These are phyloP conservation scores for Ectemnius continuus DNA, from an alignment of 2,888 invertebrate genomes.

Conservation along the genomic window DNA sequence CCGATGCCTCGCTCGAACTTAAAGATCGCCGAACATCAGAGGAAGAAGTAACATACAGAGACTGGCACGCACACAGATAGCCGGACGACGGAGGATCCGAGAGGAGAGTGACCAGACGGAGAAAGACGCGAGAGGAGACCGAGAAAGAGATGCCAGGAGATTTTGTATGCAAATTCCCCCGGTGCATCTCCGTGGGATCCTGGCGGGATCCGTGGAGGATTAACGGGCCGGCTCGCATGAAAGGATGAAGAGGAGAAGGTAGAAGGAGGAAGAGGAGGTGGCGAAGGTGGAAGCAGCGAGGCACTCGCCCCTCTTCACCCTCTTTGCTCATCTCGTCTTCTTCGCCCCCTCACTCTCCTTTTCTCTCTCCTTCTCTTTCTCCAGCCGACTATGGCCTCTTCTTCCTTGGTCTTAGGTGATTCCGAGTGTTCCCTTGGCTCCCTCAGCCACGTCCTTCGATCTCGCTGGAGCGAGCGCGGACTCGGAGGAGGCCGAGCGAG, in stretches of 20 bases:
- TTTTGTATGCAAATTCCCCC: slow-evolving; percentile 78
- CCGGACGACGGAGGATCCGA: slow-evolving; percentile 11
- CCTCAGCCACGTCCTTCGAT: slow-evolving; percentile 42
- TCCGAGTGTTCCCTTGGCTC: slow-evolving; percentile 1
- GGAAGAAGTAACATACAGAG: slow-evolving; percentile 29
- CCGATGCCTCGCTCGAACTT: slow-evolving; percentile 64
- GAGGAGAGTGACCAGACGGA: slow-evolving; percentile 67
- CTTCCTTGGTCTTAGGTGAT: not conserved
- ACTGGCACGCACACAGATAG: slow-evolving; percentile 4
- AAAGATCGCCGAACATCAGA: slow-evolving; percentile 57
- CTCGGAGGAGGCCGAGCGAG: slow-evolving; percentile 51
- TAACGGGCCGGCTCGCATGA: slow-evolving; percentile 78
- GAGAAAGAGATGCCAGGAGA: slow-evolving; percentile 73
- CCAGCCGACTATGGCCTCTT: slow-evolving; percentile 25
- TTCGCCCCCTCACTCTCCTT: slow-evolving; percentile 11
- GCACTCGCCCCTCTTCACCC: slow-evolving; percentile 17
- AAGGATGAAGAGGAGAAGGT: slow-evolving; percentile 66
- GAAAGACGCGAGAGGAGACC: slow-evolving; percentile 44
- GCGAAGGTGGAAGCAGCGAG: slow-evolving; percentile 41
- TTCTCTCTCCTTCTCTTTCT: slow-evolving; percentile 10
- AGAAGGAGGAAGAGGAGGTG: slow-evolving; percentile 56
- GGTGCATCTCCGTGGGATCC: slow-evolving; percentile 78
- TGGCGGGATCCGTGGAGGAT: slow-evolving; percentile 77
- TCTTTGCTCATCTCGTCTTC: slow-evolving; percentile 19
- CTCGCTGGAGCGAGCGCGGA: slow-evolving; percentile 44